Conservation (phyloP, 2,113 vertebrate genomes). For the Microcebus ravelobensis region DNA sequence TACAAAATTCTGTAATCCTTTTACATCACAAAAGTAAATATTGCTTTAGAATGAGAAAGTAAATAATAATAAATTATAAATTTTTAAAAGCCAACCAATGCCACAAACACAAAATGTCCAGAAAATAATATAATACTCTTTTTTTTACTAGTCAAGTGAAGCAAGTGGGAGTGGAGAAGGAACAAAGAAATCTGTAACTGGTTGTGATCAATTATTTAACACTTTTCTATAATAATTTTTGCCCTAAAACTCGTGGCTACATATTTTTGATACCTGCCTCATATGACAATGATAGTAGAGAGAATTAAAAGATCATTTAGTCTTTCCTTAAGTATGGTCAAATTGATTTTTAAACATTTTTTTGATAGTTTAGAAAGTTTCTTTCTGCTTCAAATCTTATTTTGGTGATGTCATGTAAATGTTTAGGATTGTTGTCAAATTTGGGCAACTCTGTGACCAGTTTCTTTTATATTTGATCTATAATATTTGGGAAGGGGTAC, state of each 20-base stretch:
- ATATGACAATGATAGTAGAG: background rate
- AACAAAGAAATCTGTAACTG: too few relatives aligned
- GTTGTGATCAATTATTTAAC: background rate
- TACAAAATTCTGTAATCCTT: background rate
- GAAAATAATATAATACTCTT: background rate
- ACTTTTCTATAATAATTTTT: background rate
- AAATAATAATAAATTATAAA: background rate
- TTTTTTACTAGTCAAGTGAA: too few relatives aligned
- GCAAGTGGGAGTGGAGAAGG: too few relatives aligned
- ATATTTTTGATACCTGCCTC: background rate
- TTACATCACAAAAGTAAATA: background rate
- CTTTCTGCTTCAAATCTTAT: slow-evolving; percentile 14
- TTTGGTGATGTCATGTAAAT: background rate
- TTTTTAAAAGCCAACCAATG: background rate
- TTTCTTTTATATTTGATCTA: background rate
- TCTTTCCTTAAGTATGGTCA: background rate
- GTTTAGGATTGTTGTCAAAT: background rate
- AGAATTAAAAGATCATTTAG: background rate
- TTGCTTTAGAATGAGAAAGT: background rate
- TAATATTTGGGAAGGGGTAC: background rate
- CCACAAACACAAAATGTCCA: background rate
- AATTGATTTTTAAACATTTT: background rate
- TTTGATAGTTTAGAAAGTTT: background rate
- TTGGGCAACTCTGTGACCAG: background rate
- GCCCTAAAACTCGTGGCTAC: background rate